A percentile compares a stretch with the other conserved stretches of the same genome.
Conservation (phyloP, 1,140 invertebrate species). For the Hetaerina americana region DNA sequence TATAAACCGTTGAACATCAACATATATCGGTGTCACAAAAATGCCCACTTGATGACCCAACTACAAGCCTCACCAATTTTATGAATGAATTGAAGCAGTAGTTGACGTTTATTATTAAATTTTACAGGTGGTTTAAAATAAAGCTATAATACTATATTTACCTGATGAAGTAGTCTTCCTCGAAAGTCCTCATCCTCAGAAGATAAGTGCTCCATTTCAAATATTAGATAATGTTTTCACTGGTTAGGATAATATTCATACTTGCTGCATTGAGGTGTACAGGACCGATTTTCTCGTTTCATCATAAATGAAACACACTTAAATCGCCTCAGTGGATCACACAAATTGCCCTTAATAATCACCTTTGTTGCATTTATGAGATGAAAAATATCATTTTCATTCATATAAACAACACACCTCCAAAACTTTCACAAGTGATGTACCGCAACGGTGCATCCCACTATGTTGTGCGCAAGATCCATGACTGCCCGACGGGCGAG, state of each 20-base stretch:
- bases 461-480: neutral
- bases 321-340: neutral
- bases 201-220: slow-evolving; percentile 19
- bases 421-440: neutral
- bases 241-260: neutral
- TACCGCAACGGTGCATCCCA: neutral
- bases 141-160: slow-evolving; percentile 21
- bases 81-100: neutral
- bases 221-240: too few species aligned
- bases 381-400: neutral
- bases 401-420: neutral
- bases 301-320: neutral
- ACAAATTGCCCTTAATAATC: neutral
- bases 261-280: too few species aligned
- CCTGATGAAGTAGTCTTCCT: slow-evolving; percentile 62
- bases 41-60: too few species aligned
- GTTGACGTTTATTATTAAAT: neutral
- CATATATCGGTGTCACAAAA: neutral
- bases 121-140: neutral
- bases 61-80: too few species aligned
- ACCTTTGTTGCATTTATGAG: too few species aligned
- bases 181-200: slow-evolving; percentile 69
- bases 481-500: neutral
- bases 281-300: too few species aligned
- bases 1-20: neutral